Conservation (phyloP, 2,113 vertebrate species). For the Camelus bactrianus region DNA sequence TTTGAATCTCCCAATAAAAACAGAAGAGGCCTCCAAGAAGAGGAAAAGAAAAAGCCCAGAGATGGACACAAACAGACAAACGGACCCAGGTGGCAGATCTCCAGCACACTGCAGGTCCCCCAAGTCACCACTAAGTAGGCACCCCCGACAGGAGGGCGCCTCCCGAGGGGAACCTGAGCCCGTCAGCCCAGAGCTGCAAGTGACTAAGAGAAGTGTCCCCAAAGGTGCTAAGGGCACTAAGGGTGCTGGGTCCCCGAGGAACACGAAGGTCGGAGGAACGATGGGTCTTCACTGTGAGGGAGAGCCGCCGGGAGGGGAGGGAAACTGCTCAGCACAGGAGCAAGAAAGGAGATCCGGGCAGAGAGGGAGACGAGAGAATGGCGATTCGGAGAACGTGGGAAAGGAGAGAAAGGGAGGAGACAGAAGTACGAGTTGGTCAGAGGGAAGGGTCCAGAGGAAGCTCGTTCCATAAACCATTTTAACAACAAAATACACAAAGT, state of each 20-base stretch:
- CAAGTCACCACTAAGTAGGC: not conserved
- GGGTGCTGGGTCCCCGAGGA: not conserved
- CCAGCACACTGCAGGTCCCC: not conserved
- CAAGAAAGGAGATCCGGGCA: not conserved
- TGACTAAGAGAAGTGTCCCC: not conserved
- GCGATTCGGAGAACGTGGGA: not conserved
- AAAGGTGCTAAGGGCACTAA: not conserved
- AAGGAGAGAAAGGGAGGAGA: not conserved
- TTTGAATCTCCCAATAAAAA: not conserved
- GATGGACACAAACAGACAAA: not conserved
- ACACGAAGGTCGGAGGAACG: not conserved
- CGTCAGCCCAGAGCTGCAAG: not conserved
- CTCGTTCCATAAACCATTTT: not conserved
- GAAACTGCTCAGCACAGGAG: not conserved
- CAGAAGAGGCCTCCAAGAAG: not conserved
- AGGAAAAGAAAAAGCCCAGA: not conserved
- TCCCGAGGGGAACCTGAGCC: not conserved
- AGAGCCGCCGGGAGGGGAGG: not conserved
- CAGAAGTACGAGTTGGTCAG: not conserved
- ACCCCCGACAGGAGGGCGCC: not conserved
- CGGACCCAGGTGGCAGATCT: not conserved
- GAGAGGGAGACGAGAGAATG: not conserved
- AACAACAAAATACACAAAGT: not conserved
- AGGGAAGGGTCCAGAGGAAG: not conserved
- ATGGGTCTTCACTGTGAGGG: not conserved